Conservation (phyloP, 2,113 vertebrate species). For the Stigmatopora nigra region DNA sequence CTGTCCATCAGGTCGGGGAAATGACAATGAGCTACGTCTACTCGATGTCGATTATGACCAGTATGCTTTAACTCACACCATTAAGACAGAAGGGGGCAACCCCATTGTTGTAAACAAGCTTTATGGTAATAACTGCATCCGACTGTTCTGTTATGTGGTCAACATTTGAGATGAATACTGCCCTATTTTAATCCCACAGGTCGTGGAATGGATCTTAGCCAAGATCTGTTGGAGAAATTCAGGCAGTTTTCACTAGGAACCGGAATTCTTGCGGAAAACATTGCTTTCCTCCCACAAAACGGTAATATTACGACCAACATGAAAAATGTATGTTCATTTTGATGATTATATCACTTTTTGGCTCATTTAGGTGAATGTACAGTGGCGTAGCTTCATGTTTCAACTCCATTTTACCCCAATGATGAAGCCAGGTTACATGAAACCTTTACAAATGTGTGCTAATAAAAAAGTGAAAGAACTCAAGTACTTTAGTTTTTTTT, state of each 20-base stretch:
- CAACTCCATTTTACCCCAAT: not conserved
- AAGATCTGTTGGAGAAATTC: slow-evolving; percentile 68
- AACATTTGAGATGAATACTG: not conserved
- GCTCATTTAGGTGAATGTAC: slow-evolving; percentile 52
- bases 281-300: slow-evolving; percentile 63
- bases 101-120: slow-evolving; percentile 72
- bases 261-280: slow-evolving; percentile 66
- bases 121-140: slow-evolving; percentile 65
- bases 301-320: slow-evolving; percentile 54
- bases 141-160: not conserved
- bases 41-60: slow-evolving; percentile 72
- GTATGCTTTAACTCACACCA: slow-evolving; percentile 67
- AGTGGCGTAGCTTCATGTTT: slow-evolving; percentile 28
- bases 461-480: slow-evolving; percentile 70
- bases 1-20: slow-evolving; percentile 42
- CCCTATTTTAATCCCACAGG: slow-evolving; percentile 32
- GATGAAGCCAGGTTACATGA: not conserved
- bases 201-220: slow-evolving; percentile 52
- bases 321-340: not conserved
- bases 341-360: not conserved
- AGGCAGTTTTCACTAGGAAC: slow-evolving; percentile 60
- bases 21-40: slow-evolving; percentile 60
- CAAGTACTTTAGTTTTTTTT: slow-evolving; percentile 91
- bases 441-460: not conserved
- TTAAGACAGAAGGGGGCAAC: slow-evolving; percentile 42